These are phyloP conservation scores for Dryobates pubescens DNA, from an alignment of 2,797 vertebrate species.

Conservation along the genomic window DNA sequence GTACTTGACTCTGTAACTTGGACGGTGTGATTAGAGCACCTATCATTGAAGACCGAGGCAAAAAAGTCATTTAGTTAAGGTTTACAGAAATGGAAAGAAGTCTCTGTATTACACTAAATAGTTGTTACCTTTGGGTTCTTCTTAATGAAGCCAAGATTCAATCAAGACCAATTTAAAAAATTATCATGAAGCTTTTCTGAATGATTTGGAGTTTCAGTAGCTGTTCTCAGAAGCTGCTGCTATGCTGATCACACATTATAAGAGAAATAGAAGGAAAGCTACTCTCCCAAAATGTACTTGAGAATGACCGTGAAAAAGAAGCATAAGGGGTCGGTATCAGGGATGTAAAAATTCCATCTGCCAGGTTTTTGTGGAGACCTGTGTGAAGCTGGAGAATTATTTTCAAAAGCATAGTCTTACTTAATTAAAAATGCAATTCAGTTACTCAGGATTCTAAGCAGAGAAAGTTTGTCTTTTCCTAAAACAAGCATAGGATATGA, in stretches of 20 bases:
- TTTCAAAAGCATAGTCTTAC: slow-evolving; percentile 52
- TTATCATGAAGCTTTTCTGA: slow-evolving; percentile 54
- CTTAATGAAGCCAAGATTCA: slow-evolving; percentile 24
- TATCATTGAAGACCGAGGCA: too few species aligned
- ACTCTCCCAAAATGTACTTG: background rate
- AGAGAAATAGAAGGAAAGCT: background rate
- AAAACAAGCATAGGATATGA: background rate
- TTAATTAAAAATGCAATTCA: slow-evolving; percentile 59
- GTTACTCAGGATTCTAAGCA: background rate
- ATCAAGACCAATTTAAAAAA: slow-evolving; percentile 48
- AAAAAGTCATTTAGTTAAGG: background rate
- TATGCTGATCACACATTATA: background rate
- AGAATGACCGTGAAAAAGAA: slow-evolving; percentile 24
- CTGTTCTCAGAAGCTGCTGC: slow-evolving; percentile 66
- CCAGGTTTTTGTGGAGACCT: slow-evolving; percentile 59
- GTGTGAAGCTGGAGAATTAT: slow-evolving; percentile 39
- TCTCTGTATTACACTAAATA: slow-evolving; percentile 51
- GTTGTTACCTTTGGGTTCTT: slow-evolving; percentile 64
- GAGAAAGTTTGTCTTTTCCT: background rate
- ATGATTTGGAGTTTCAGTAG: slow-evolving; percentile 43
- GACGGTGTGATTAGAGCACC: too few species aligned
- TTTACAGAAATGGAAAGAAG: slow-evolving; percentile 61
- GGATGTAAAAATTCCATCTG: slow-evolving; percentile 41
- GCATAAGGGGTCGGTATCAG: slow-evolving; percentile 53
- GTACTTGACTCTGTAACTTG: too few species aligned